These are phyloP conservation scores for Thysanoteuthis rhombus DNA, from an alignment of 2,888 invertebrate species.

Conservation along the genomic window DNA sequence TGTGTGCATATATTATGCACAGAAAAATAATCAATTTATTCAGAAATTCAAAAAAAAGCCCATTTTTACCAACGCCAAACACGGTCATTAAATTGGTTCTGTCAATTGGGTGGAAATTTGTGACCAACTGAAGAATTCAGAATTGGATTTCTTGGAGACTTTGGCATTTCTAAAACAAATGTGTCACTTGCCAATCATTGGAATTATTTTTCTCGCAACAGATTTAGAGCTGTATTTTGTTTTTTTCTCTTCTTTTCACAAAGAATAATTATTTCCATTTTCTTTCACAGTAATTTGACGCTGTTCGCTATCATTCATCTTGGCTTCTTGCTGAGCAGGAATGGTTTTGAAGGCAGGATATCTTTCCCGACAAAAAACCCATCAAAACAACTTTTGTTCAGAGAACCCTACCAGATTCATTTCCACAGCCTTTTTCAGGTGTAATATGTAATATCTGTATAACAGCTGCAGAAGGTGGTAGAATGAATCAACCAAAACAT, in stretches of 20 bases:
- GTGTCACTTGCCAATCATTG: not conserved
- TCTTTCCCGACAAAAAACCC: not conserved
- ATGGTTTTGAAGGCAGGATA: not conserved
- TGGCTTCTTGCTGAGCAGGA: not conserved
- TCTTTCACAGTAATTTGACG: not conserved
- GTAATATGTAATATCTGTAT: too few species aligned
- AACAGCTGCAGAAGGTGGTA: too few species aligned
- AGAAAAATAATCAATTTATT: not conserved
- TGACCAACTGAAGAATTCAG: not conserved
- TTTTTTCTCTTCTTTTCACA: not conserved
- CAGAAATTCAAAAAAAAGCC: not conserved
- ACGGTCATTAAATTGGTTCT: not conserved
- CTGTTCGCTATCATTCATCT: not conserved
- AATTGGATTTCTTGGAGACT: not conserved
- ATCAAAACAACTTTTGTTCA: not conserved
- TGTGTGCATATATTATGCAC: not conserved
- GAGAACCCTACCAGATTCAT: too few species aligned
- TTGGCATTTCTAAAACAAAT: not conserved
- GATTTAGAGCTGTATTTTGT: not conserved
- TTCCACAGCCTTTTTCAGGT: too few species aligned
- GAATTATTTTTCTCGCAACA: not conserved
- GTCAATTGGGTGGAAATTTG: not conserved
- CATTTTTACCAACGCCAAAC: not conserved
- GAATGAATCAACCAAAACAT: too few species aligned
- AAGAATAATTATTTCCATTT: not conserved